Conservation (phyloP, 2,797 vertebrate genomes). For the Setipinna tenuifilis region DNA sequence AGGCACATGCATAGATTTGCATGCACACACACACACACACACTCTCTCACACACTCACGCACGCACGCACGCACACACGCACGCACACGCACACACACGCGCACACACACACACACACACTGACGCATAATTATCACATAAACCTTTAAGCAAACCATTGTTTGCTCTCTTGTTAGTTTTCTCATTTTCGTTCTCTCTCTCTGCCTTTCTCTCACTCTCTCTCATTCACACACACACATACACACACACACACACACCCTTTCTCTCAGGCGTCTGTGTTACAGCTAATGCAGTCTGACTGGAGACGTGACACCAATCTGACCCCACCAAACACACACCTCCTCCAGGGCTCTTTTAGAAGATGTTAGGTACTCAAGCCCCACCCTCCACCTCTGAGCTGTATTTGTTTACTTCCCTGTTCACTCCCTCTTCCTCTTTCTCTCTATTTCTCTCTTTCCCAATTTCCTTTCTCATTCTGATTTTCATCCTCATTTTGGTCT, state of each 20-base stretch:
- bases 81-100: not conserved
- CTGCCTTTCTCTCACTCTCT: not conserved
- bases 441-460: not conserved
- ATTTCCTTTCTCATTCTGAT: not conserved
- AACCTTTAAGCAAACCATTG: no score
- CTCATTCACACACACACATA: not conserved
- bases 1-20: no score
- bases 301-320: not conserved
- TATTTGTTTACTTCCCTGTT: not conserved
- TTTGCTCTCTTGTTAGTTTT: not conserved
- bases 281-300: constrained; percentile 5
- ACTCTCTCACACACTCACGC: not conserved
- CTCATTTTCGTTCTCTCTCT: not conserved
- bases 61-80: not conserved
- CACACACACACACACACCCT: not conserved
- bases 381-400: not conserved
- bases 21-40: not conserved
- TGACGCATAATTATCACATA: no score
- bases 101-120: no score
- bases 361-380: not conserved
- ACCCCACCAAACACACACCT: not conserved
- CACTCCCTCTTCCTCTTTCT: not conserved
- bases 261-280: not conserved
- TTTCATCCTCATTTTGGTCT: no score
- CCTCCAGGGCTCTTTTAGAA: not conserved